Evolutionary conservation across 2,113 vertebrate species (phyloP).

Genomic region (Albula glossodonta): DNA sequence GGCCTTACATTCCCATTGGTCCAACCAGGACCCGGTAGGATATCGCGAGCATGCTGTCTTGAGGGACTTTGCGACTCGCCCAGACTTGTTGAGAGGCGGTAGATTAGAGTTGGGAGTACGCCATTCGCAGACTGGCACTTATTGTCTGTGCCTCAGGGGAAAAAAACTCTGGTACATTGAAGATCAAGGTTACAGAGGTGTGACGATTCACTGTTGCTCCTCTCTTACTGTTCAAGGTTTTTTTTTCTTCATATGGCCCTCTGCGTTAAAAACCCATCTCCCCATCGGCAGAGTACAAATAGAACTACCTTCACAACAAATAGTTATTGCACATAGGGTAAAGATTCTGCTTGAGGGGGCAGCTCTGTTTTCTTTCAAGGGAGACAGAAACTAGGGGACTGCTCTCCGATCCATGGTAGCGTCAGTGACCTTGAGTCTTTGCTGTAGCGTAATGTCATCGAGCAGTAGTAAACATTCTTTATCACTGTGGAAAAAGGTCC

Average conservation of each 20-base stretch:
- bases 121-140: constrained; percentile 66
- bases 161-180: constrained; percentile 71
- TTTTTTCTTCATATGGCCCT: constrained; percentile 36
- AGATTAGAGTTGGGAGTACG: constrained; percentile 73
- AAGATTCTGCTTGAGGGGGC: background rate
- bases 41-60: constrained; percentile 47
- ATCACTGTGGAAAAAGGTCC: constrained; percentile 5
- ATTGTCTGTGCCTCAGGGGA: constrained; percentile 74
- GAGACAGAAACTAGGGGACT: constrained; percentile 33
- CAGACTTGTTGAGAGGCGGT: constrained; percentile 58
- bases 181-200: constrained; percentile 70
- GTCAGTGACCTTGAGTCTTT: constrained; percentile 62
- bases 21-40: constrained; percentile 66
- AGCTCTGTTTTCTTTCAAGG: background rate
- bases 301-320: background rate
- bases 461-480: constrained; percentile 13
- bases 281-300: background rate
- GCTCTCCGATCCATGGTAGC: constrained; percentile 58
- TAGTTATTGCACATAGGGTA: background rate
- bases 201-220: constrained; percentile 62
- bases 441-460: constrained; percentile 44
- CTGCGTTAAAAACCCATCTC: background rate
- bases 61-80: constrained; percentile 46
- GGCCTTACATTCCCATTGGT: constrained; percentile 71
- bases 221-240: constrained; percentile 56